These are phyloP conservation scores for Drosophila bocki DNA, from an alignment of 1,140 invertebrate species.

Conservation along the genomic window DNA sequence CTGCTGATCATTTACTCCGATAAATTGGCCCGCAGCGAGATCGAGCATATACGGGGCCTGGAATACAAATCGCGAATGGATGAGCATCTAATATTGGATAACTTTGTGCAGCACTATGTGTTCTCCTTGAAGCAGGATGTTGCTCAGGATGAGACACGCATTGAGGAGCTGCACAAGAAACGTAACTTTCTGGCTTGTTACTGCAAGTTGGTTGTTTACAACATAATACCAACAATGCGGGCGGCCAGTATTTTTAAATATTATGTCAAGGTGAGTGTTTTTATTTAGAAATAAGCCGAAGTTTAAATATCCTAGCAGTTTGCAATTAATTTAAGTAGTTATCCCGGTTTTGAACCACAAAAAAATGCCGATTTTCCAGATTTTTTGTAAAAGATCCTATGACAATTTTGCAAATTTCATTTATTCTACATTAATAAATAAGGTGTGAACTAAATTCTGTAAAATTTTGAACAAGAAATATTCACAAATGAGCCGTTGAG, in stretches of 20 bases:
- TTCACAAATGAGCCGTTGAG: no score
- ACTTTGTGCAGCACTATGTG: constrained; percentile 97
- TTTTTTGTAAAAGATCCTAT: no score
- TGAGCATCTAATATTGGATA: constrained; percentile 93
- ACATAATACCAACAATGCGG: constrained; percentile 96
- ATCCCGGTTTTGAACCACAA: no score
- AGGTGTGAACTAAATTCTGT: no score
- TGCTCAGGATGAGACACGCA: constrained; percentile 96
- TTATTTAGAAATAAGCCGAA: not conserved
- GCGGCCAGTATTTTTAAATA: constrained; percentile 98
- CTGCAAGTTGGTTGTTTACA: constrained; percentile 99
- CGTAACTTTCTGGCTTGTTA: constrained; percentile 98
- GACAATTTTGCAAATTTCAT: no score
- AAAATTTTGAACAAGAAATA: no score
- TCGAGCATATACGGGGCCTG: constrained; percentile 89
- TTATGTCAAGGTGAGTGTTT: constrained; percentile 93
- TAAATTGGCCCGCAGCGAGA: constrained; percentile 89
- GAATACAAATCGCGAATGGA: constrained; percentile 93
- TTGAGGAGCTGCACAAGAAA: constrained; percentile 98
- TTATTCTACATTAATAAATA: no score
- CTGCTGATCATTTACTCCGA: constrained; percentile 97
- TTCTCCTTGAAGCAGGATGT: constrained; percentile 87
- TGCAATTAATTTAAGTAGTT: no score
- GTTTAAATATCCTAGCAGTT: no score
- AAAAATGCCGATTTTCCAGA: no score